A percentile compares a stretch with the other conserved stretches of the same genome.
phyloP scores from a whole-genome alignment of 2,797 vertebrate genomes.

The Acipenser transmontanus region DNA sequence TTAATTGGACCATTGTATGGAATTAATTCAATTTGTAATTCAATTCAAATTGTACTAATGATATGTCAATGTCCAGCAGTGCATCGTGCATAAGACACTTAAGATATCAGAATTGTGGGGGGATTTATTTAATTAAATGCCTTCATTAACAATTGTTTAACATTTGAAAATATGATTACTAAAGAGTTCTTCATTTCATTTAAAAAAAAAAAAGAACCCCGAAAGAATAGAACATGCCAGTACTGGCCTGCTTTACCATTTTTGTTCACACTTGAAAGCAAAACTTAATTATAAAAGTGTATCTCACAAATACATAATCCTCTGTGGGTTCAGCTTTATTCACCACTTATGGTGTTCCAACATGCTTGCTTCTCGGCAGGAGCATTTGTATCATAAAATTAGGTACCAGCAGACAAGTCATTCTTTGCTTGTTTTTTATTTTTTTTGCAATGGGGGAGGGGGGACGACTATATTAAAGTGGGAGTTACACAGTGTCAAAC shows the following conservation, averaged over 20 bases:
- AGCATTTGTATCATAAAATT: background rate
- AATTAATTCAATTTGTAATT: too few relatives aligned
- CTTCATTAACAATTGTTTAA: too few relatives aligned
- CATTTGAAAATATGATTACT: too few relatives aligned
- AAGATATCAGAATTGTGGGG: too few relatives aligned
- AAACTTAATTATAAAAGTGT: constrained; percentile 23
- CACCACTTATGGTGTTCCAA: constrained; percentile 19
- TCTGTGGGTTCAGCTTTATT: constrained; percentile 15
- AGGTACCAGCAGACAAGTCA: background rate
- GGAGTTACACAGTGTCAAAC: too few relatives aligned
- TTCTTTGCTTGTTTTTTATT: background rate
- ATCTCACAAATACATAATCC: constrained; percentile 23
- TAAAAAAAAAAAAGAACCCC: background rate
- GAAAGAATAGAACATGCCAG: constrained; percentile 16
- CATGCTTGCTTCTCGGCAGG: constrained; percentile 14
- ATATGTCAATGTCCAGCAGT: too few relatives aligned
- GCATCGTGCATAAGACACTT: too few relatives aligned
- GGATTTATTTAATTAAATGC: too few relatives aligned
- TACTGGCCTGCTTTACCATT: constrained; percentile 14
- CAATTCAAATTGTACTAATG: too few relatives aligned
- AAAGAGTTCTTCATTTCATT: background rate
- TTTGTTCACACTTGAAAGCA: constrained; percentile 5
- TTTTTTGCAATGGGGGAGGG: too few relatives aligned
- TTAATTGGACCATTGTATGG: too few relatives aligned
- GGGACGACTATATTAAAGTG: too few relatives aligned